A percentile compares a stretch with the other conserved stretches of the same genome.
phyloP scores from a whole-genome alignment of 30 jellyfish, hydroid and myxozoan species.

The Sanderia malayensis region DNA sequence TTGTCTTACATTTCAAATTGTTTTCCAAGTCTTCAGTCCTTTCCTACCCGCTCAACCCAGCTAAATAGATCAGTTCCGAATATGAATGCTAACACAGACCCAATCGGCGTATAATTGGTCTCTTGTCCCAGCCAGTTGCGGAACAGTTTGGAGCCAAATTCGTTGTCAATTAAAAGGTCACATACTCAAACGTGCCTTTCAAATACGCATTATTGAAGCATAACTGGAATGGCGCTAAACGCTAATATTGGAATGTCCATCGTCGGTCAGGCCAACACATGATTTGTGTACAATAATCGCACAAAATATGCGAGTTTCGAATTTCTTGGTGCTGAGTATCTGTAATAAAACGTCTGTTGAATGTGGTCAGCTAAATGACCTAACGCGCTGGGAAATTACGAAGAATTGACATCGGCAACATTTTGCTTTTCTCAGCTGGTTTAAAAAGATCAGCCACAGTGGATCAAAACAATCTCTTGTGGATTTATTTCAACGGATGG shows the following conservation, averaged over 20 bases:
- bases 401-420: background rate
- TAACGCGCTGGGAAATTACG: constrained; percentile 1
- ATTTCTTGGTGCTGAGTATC: constrained; percentile 12
- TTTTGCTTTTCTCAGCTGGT: constrained; percentile 3
- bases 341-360: background rate
- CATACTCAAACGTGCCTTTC: no score
- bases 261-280: background rate
- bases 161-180: no score
- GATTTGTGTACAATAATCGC: background rate
- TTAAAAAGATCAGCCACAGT: constrained; percentile 3
- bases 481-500: background rate
- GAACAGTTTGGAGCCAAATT: no score
- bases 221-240: background rate
- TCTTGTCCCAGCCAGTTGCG: no score
- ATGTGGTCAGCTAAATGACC: constrained; percentile 11
- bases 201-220: no score
- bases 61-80: no score
- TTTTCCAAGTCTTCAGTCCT: no score
- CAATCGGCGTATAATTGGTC: no score
- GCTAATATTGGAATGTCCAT: constrained; percentile 1
- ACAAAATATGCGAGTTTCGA: background rate
- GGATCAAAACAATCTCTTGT: background rate
- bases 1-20: no score
- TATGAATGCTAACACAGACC: no score
- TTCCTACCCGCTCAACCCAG: no score